Conservation (phyloP, 2,797 vertebrate species). For the Phalloptychus januarius region DNA sequence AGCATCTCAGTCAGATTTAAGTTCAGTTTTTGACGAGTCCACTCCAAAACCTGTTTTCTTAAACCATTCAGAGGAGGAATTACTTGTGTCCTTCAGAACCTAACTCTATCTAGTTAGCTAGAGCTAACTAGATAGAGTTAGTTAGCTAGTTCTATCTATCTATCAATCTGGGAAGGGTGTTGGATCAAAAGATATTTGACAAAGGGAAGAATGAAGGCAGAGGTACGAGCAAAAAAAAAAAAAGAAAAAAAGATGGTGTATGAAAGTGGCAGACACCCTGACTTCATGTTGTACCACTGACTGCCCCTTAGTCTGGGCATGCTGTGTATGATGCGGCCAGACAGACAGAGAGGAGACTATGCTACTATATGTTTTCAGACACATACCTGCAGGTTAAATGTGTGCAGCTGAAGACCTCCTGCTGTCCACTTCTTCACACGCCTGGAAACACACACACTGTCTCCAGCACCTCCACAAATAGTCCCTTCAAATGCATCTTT, state of each 20-base stretch:
- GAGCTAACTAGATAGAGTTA: too few relatives aligned
- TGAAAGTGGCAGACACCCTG: background rate
- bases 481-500: constrained; percentile 54
- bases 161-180: too few relatives aligned
- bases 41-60: background rate
- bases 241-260: background rate
- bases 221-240: constrained; percentile 10
- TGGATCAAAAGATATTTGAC: constrained; percentile 15
- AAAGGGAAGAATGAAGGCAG: constrained; percentile 27
- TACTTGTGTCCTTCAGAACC: background rate
- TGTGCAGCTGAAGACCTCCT: constrained; percentile 33
- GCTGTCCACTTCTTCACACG: constrained; percentile 47
- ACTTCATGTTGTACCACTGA: background rate
- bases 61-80: background rate
- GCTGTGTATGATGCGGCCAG: constrained; percentile 20
- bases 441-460: constrained; percentile 51
- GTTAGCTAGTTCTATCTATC: too few relatives aligned
- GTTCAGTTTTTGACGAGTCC: background rate
- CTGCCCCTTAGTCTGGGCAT: constrained; percentile 23
- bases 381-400: constrained; percentile 39
- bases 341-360: constrained; percentile 56
- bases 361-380: constrained; percentile 53
- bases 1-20: background rate
- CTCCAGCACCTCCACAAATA: constrained; percentile 64
- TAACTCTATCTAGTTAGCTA: too few relatives aligned